Conservation (phyloP, 2,888 invertebrate genomes). For the Cacoxenus indagator region DNA sequence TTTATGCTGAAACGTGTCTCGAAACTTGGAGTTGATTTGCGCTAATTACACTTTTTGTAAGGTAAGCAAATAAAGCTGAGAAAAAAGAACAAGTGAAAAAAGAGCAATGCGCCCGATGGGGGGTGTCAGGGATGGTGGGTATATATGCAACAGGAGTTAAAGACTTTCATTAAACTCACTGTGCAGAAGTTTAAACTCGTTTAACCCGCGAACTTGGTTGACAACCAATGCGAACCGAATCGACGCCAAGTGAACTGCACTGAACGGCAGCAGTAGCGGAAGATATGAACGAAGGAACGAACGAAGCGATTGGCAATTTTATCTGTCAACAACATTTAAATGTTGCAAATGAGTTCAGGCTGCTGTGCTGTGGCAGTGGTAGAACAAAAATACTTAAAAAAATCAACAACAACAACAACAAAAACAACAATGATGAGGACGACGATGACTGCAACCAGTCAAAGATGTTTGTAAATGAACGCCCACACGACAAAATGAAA, state of each 20-base stretch:
- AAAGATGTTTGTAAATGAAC: slow-evolving; percentile 31
- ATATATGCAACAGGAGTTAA: slow-evolving; percentile 35
- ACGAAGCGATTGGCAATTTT: slow-evolving; percentile 54
- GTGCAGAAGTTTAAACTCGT: slow-evolving; percentile 57
- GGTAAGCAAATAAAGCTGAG: slow-evolving; percentile 39
- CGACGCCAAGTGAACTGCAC: background rate
- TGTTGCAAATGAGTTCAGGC: slow-evolving; percentile 39
- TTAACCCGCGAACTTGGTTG: slow-evolving; percentile 59
- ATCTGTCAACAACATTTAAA: slow-evolving; percentile 61
- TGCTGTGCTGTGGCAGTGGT: background rate
- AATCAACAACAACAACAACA: background rate
- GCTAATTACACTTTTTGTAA: slow-evolving; percentile 68
- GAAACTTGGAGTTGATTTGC: slow-evolving; percentile 58
- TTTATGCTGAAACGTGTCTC: slow-evolving; percentile 61
- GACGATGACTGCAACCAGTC: slow-evolving; percentile 29
- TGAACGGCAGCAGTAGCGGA: background rate
- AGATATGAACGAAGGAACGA: slow-evolving; percentile 25
- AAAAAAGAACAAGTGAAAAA: slow-evolving; percentile 5
- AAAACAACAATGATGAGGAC: slow-evolving; percentile 13
- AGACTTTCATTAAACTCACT: slow-evolving; percentile 62
- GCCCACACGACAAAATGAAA: slow-evolving; percentile 44
- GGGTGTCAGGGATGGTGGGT: slow-evolving; percentile 38
- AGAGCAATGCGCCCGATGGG: slow-evolving; percentile 8
- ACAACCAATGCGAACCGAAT: slow-evolving; percentile 38
- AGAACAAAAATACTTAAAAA: background rate